Conservation (phyloP, 2,113 vertebrate species). For the Leptobrachium leishanense region DNA sequence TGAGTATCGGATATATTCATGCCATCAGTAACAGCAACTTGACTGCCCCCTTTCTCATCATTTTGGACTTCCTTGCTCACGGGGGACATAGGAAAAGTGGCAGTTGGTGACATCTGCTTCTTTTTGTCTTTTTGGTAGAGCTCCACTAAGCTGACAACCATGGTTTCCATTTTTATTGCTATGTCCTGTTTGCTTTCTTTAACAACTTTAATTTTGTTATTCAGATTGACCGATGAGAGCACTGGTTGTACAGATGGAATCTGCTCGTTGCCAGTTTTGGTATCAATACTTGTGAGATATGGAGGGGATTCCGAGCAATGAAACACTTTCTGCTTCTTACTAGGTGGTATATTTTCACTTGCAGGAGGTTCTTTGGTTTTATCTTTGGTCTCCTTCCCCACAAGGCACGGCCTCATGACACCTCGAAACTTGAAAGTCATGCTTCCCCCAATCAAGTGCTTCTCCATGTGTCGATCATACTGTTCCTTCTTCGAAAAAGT, state of each 20-base stretch:
- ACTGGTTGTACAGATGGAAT: conserved; percentile 56
- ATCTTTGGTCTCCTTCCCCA: conserved; percentile 66
- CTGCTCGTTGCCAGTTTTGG: conserved; percentile 48
- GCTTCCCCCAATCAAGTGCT: conserved; percentile 80
- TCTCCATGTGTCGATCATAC: conserved; percentile 96
- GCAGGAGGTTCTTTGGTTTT: conserved; percentile 53
- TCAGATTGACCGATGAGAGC: conserved; percentile 59
- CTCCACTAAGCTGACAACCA: conserved; percentile 46
- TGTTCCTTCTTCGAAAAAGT: conserved; percentile 98
- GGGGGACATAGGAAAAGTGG: conserved; percentile 58
- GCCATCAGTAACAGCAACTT: neutral
- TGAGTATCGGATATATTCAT: conserved; percentile 47
- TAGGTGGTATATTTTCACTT: conserved; percentile 57
- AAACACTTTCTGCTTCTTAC: conserved; percentile 75
- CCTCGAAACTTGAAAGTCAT: conserved; percentile 87
- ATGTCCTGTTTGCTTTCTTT: conserved; percentile 53
- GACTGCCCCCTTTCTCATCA: conserved; percentile 15
- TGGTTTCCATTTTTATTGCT: conserved; percentile 69
- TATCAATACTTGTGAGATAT: conserved; percentile 54
- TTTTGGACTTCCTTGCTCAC: conserved; percentile 54
- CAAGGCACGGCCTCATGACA: conserved; percentile 77
- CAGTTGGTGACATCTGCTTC: conserved; percentile 21
- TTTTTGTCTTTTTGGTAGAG: too few species aligned
- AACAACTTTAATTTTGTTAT: conserved; percentile 52
- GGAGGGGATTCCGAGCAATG: conserved; percentile 56